These are phyloP conservation scores for Idaea aversata DNA, from an alignment of 2,888 invertebrate species.

Conservation along the genomic window DNA sequence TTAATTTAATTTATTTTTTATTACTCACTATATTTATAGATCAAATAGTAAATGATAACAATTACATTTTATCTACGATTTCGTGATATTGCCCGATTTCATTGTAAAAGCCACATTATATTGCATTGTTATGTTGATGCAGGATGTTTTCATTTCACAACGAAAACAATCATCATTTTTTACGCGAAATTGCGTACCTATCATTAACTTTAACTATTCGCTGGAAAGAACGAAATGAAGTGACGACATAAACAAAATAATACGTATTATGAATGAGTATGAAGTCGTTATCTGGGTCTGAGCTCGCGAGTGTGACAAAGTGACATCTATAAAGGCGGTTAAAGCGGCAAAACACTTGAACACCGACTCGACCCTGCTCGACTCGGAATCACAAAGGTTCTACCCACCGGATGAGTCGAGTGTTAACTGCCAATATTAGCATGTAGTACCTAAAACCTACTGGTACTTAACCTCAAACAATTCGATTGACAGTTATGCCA, in stretches of 20 bases:
- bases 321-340: conserved; percentile 67
- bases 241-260: conserved; percentile 21
- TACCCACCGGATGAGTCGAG: conserved; percentile 4
- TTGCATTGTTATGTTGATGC: not conserved
- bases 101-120: too few species aligned
- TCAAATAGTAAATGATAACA: not conserved
- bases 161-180: not conserved
- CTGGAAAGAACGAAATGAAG: conserved; percentile 8
- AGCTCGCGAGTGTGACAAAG: conserved; percentile 63
- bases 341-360: conserved; percentile 63
- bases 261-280: conserved; percentile 37
- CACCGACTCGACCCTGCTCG: conserved; percentile 43
- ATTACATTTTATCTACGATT: not conserved
- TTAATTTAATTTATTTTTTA: too few species aligned
- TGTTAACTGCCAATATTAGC: not conserved
- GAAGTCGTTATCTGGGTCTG: conserved; percentile 58
- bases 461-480: not conserved
- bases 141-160: not conserved
- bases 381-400: conserved; percentile 43
- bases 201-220: not conserved
- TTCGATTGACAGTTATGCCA: not conserved
- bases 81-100: too few species aligned
- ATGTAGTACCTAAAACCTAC: not conserved
- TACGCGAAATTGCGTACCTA: not conserved
- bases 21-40: not conserved